Evolutionary conservation across 2,888 invertebrate genomes (phyloP).

Genomic region (Lapara coniferarum): DNA sequence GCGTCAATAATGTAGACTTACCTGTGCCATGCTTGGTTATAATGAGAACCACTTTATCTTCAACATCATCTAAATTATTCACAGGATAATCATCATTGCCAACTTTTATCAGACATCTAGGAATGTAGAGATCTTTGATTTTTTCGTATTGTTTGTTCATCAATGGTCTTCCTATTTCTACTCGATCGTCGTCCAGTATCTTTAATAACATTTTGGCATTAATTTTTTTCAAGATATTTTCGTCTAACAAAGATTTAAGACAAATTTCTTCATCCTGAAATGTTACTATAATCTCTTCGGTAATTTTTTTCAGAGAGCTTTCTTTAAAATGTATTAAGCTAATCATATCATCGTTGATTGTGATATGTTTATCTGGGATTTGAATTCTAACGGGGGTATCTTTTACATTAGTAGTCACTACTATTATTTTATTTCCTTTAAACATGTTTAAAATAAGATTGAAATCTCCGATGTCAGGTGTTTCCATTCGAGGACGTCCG

Average conservation of each 20-base stretch:
- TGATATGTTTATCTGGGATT: constrained; percentile 29
- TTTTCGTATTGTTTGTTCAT: constrained; percentile 43
- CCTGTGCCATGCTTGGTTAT: constrained; percentile 48
- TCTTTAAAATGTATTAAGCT: constrained; percentile 40
- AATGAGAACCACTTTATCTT: constrained; percentile 44
- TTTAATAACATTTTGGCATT: constrained; percentile 41
- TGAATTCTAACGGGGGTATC: constrained; percentile 32
- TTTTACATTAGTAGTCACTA: constrained; percentile 42
- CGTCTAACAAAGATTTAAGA: constrained; percentile 40
- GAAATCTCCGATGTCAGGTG: constrained; percentile 36
- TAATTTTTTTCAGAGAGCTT: constrained; percentile 40
- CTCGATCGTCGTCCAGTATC: constrained; percentile 41
- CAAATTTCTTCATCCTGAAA: constrained; percentile 47
- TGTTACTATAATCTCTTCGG: constrained; percentile 37
- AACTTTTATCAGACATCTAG: constrained; percentile 38
- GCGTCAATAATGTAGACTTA: constrained; percentile 48
- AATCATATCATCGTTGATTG: constrained; percentile 38
- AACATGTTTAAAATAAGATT: constrained; percentile 39
- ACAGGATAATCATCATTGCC: constrained; percentile 36
- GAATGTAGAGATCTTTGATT: constrained; percentile 43
- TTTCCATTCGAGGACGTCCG: constrained; percentile 36
- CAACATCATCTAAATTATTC: constrained; percentile 44
- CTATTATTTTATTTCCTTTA: constrained; percentile 39
- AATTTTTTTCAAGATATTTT: constrained; percentile 39
- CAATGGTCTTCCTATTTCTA: constrained; percentile 46